These are phyloP conservation scores for Elephas maximus DNA, from an alignment of 2,113 vertebrate species.

Conservation along the genomic window DNA sequence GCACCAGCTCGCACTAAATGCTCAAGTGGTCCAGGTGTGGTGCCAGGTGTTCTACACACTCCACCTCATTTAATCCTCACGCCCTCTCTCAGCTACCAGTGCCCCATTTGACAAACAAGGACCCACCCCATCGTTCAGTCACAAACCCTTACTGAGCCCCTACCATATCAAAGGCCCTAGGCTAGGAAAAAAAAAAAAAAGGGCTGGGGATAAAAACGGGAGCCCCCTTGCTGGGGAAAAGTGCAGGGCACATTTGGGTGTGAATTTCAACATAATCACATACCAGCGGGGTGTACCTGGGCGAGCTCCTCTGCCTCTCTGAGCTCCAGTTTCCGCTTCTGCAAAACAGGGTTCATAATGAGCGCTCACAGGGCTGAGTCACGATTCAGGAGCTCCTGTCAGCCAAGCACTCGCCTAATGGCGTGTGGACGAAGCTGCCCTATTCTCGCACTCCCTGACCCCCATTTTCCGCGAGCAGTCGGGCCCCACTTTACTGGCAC, in stretches of 20 bases:
- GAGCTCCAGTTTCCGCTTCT: not conserved
- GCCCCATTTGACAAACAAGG: not conserved
- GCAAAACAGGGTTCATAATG: not conserved
- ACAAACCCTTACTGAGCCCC: not conserved
- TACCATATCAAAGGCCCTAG: not conserved
- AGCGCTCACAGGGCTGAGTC: not conserved
- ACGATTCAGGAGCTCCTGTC: not conserved
- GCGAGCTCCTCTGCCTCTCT: not conserved
- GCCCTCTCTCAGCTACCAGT: not conserved
- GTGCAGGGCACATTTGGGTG: not conserved
- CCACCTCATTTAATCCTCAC: not conserved
- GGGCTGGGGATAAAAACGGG: not conserved
- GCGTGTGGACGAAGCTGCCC: not conserved
- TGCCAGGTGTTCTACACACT: not conserved
- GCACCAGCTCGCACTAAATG: not conserved
- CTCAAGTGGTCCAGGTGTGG: not conserved
- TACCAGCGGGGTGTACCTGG: not conserved
- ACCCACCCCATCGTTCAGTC: not conserved
- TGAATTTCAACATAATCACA: not conserved
- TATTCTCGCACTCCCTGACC: not conserved
- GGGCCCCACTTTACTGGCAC: not conserved
- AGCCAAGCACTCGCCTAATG: not conserved
- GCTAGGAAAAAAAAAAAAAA: too few relatives aligned
- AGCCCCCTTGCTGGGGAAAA: not conserved
- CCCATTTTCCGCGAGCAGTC: not conserved